phyloP scores from a whole-genome alignment of 2,888 invertebrate genomes.

The Melanostoma mellinum region DNA sequence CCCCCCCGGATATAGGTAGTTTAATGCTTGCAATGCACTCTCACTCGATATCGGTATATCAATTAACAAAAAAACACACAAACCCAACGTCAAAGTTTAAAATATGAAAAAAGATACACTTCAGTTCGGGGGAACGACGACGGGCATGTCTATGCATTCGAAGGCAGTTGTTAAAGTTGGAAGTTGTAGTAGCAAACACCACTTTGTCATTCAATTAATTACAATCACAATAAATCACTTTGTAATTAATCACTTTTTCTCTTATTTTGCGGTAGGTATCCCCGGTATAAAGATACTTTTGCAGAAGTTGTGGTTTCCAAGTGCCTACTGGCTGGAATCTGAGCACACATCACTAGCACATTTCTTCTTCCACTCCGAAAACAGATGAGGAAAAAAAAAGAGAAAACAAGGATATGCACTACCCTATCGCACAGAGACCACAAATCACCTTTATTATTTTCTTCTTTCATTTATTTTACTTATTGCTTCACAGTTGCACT shows the following conservation, averaged over 20 bases:
- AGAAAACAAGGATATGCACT: slow-evolving; percentile 58
- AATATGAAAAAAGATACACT: slow-evolving; percentile 54
- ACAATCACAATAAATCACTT: slow-evolving; percentile 73
- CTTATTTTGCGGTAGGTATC: slow-evolving; percentile 56
- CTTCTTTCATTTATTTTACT: slow-evolving; percentile 24
- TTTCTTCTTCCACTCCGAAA: slow-evolving; percentile 24
- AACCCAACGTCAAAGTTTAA: slow-evolving; percentile 15
- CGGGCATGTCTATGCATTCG: background rate
- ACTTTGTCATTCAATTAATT: slow-evolving; percentile 73
- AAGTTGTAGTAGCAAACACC: slow-evolving; percentile 58
- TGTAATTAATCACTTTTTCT: slow-evolving; percentile 72
- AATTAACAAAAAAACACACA: slow-evolving; percentile 19
- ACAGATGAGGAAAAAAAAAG: slow-evolving; percentile 12
- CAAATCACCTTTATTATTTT: slow-evolving; percentile 54
- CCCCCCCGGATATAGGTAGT: background rate
- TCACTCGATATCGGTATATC: slow-evolving; percentile 48
- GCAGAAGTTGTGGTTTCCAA: slow-evolving; percentile 54
- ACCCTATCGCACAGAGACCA: slow-evolving; percentile 49
- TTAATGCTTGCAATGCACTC: slow-evolving; percentile 41
- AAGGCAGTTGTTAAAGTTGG: background rate
- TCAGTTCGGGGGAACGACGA: slow-evolving; percentile 30
- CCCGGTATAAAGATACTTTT: slow-evolving; percentile 23
- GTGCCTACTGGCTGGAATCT: slow-evolving; percentile 31
- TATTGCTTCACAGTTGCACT: slow-evolving; percentile 63
- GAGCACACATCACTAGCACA: slow-evolving; percentile 44